Conservation (phyloP, 2,888 invertebrate genomes). For the Cyaniris semiargus region DNA sequence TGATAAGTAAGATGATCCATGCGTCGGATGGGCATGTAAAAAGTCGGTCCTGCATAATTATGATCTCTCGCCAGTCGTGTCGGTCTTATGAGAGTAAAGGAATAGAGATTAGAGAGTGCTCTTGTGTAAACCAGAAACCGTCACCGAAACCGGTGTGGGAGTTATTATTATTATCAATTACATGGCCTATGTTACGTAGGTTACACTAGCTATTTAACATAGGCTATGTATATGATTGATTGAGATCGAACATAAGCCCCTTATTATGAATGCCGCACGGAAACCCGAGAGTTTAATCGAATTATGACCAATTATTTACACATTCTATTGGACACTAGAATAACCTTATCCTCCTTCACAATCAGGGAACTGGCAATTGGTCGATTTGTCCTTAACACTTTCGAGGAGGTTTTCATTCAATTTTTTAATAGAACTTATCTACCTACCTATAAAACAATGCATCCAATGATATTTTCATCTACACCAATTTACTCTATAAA, state of each 20-base stretch:
- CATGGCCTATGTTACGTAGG: no score
- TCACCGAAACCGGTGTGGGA: no score
- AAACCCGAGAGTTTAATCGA: conserved; percentile 45
- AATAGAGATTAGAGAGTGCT: no score
- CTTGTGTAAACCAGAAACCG: no score
- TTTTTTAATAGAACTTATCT: background rate
- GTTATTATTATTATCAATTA: no score
- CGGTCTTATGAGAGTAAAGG: no score
- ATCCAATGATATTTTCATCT: background rate
- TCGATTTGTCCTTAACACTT: background rate
- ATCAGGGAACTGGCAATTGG: background rate
- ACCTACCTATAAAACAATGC: background rate
- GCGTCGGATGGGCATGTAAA: no score
- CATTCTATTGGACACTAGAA: background rate
- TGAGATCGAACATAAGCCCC: conserved; percentile 25
- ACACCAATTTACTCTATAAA: no score
- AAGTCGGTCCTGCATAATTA: no score
- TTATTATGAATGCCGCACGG: conserved; percentile 43
- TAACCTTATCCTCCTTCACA: background rate
- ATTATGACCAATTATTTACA: conserved; percentile 39
- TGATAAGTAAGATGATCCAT: no score
- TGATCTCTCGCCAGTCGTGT: no score
- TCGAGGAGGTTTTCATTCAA: background rate
- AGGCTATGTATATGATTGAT: background rate
- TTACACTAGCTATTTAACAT: no score